phyloP scores from a whole-genome alignment of 2,113 vertebrate species.

The Sinocyclocheilus maitianheensis region DNA sequence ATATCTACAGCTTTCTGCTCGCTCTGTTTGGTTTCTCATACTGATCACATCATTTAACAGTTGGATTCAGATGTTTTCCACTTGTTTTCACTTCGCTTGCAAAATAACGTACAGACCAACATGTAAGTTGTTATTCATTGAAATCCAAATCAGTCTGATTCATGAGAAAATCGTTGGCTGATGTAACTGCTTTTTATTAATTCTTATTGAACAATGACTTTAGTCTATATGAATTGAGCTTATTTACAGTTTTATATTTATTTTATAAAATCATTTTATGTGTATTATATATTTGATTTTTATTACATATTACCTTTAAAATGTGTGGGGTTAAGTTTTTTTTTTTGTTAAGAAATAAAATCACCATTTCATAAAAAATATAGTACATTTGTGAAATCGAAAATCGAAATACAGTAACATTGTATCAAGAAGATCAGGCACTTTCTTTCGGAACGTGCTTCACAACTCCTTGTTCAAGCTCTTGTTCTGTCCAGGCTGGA shows the following conservation, averaged over 20 bases:
- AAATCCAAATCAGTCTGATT: background rate
- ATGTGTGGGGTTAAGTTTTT: too few species aligned
- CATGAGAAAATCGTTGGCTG: background rate
- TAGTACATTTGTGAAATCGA: background rate
- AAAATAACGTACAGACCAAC: background rate
- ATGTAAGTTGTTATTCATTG: background rate
- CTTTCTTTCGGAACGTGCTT: too few species aligned
- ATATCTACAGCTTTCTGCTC: background rate
- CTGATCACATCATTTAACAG: background rate
- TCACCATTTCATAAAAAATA: background rate
- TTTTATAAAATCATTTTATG: background rate
- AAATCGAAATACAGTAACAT: background rate
- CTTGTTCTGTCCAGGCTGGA: too few species aligned
- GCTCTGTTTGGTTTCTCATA: background rate
- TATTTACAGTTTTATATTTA: background rate
- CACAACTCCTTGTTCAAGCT: too few species aligned
- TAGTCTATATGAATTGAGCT: background rate
- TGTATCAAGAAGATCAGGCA: background rate
- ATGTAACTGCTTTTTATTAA: background rate
- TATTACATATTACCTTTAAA: background rate
- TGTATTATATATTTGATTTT: background rate
- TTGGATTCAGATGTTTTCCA: background rate
- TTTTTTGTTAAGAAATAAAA: background rate
- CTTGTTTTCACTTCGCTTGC: background rate
- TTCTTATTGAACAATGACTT: background rate